Conservation (phyloP, 2,888 invertebrate genomes). For the Leptura quadrifasciata region DNA sequence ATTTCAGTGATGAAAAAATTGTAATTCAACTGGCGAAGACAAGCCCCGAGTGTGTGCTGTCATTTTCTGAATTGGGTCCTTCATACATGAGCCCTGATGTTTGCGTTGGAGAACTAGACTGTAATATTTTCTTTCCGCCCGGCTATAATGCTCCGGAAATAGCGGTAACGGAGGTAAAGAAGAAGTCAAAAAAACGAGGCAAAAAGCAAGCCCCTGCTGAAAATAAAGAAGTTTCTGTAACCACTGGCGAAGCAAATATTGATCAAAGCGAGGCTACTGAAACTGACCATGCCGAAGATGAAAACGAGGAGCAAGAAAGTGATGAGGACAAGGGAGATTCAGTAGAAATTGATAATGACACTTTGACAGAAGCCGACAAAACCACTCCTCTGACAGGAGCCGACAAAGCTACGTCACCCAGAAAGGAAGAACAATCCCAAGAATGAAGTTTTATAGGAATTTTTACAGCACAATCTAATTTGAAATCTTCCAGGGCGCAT, state of each 20-base stretch:
- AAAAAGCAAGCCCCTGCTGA: slow-evolving; percentile 46
- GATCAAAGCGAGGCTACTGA: slow-evolving; percentile 46
- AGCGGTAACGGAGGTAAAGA: slow-evolving; percentile 73
- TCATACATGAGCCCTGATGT: slow-evolving; percentile 82
- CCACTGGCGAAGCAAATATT: slow-evolving; percentile 49
- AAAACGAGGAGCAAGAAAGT: slow-evolving; percentile 60
- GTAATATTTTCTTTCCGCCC: slow-evolving; percentile 81
- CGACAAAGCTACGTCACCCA: slow-evolving; percentile 77
- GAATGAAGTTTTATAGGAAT: not conserved
- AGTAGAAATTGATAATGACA: slow-evolving; percentile 53
- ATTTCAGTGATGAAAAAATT: slow-evolving; percentile 80
- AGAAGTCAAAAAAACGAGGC: slow-evolving; percentile 75
- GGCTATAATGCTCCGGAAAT: slow-evolving; percentile 78
- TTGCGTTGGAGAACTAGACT: slow-evolving; percentile 80
- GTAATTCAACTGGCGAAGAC: slow-evolving; percentile 81
- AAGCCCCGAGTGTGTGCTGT: slow-evolving; percentile 79
- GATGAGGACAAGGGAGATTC: slow-evolving; percentile 58
- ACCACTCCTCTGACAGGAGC: slow-evolving; percentile 74
- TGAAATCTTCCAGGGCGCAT: too few relatives aligned
- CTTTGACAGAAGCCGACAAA: slow-evolving; percentile 71
- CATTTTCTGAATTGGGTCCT: slow-evolving; percentile 80
- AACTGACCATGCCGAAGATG: slow-evolving; percentile 53
- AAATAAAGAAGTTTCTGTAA: slow-evolving; percentile 53
- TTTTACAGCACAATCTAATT: not conserved
- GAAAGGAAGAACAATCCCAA: not conserved